Conservation (phyloP, 2,113 vertebrate genomes). For the Anas platyrhynchos region DNA sequence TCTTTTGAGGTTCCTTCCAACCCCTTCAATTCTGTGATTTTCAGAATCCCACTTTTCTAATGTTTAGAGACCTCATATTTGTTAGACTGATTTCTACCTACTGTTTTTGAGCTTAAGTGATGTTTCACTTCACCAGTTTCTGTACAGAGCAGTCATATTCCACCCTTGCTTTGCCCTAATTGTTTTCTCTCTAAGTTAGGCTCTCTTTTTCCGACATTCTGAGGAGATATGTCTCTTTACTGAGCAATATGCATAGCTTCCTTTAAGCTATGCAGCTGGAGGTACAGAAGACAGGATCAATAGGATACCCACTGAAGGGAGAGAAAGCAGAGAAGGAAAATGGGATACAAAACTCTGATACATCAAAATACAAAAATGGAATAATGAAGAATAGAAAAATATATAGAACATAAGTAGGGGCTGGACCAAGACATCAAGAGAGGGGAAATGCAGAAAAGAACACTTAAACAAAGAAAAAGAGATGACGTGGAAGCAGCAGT, state of each 20-base stretch:
- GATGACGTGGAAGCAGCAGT: background rate
- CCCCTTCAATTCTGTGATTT: background rate
- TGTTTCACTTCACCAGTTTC: background rate
- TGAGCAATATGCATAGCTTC: background rate
- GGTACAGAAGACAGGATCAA: background rate
- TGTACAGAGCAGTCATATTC: background rate
- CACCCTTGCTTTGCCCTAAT: background rate
- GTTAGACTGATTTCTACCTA: background rate
- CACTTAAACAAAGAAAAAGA: background rate
- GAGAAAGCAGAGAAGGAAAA: background rate
- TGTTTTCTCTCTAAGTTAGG: background rate
- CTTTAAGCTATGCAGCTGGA: background rate
- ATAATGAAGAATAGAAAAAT: background rate
- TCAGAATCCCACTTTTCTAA: background rate
- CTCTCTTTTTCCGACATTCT: background rate
- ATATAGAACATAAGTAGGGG: background rate
- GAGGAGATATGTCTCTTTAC: background rate
- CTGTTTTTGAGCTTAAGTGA: background rate
- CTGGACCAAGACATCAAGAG: background rate
- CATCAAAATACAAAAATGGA: background rate
- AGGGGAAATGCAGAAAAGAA: background rate
- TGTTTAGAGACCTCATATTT: background rate
- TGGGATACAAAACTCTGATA: background rate
- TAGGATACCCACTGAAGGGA: background rate
- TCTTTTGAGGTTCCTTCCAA: too few species aligned